These are phyloP conservation scores for Lophotriccus pileatus DNA, from an alignment of 2,797 vertebrate genomes.

Conservation along the genomic window DNA sequence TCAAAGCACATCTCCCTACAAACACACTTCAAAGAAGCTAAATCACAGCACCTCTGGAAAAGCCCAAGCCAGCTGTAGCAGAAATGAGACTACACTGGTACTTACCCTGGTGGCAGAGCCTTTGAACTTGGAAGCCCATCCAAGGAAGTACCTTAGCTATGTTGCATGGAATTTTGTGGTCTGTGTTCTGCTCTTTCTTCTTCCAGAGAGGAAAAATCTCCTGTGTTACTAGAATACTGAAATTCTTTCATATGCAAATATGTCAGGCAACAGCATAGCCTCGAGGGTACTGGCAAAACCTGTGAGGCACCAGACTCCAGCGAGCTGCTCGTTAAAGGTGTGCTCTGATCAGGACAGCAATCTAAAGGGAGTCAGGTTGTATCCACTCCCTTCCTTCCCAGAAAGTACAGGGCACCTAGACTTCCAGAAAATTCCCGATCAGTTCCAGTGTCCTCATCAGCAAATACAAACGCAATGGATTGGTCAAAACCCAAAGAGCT, in stretches of 20 bases:
- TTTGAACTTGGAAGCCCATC: constrained; percentile 2
- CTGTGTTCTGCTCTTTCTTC: background rate
- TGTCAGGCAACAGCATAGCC: constrained; percentile 48
- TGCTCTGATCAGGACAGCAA: constrained; percentile 11
- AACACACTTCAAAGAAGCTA: background rate
- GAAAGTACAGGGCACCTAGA: background rate
- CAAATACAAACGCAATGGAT: background rate
- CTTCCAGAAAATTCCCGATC: background rate
- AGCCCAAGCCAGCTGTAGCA: constrained; percentile 17
- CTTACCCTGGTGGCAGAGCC: constrained; percentile 44
- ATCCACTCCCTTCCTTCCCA: background rate
- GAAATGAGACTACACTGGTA: constrained; percentile 24
- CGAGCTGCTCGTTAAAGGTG: constrained; percentile 40
- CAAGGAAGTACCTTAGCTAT: background rate
- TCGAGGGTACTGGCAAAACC: constrained; percentile 49
- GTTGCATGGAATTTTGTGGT: background rate
- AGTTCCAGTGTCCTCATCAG: background rate
- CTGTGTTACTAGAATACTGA: constrained; percentile 8
- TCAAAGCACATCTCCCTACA: background rate
- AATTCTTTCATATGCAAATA: constrained; percentile 66
- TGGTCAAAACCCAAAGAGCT: background rate
- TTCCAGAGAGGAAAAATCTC: constrained; percentile 12
- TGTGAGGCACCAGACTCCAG: constrained; percentile 15
- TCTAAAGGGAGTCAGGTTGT: background rate
- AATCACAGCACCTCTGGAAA: background rate